Conservation (phyloP, 2,113 vertebrate genomes). For the human region DNA sequence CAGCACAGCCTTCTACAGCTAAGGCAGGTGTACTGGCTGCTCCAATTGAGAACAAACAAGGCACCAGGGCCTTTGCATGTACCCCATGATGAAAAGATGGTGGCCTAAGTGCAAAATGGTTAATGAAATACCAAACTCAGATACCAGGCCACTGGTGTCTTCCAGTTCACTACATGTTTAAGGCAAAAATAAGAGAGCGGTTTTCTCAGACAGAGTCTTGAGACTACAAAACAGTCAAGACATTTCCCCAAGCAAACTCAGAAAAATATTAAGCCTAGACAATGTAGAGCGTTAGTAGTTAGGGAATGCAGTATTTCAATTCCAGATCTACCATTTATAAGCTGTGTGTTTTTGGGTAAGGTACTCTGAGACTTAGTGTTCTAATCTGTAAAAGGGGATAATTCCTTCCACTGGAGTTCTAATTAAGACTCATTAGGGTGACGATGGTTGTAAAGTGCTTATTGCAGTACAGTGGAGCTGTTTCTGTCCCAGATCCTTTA, state of each 20-base stretch:
- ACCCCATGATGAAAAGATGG: neutral
- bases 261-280: neutral
- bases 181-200: neutral
- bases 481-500: neutral
- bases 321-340: neutral
- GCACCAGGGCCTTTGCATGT: neutral
- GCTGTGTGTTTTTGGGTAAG: neutral
- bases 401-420: rapidly evolving
- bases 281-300: neutral
- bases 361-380: neutral
- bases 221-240: neutral
- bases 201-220: neutral
- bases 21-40: neutral
- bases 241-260: neutral
- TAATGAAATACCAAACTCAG: neutral
- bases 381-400: neutral
- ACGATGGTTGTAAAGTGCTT: neutral
- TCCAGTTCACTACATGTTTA: neutral
- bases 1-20: neutral
- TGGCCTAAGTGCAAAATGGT: neutral
- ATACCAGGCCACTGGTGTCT: neutral
- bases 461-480: no score
- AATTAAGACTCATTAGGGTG: neutral
- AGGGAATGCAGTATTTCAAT: neutral
- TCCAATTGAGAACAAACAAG: neutral